Conservation (phyloP, 2,113 vertebrate species). For the Mesocricetus auratus region DNA sequence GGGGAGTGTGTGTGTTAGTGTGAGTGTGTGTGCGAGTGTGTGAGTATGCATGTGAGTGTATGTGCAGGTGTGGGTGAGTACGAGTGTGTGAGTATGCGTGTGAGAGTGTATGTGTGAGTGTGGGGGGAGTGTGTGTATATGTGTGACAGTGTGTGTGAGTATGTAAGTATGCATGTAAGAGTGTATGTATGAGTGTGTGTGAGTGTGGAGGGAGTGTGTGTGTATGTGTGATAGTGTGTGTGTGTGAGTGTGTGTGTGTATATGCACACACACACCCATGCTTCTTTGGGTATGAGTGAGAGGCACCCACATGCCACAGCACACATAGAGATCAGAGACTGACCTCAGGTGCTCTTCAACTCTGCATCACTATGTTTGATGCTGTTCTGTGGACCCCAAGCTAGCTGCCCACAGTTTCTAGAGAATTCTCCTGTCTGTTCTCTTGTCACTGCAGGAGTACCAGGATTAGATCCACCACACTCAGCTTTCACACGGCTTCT, state of each 20-base stretch:
- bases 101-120: no score
- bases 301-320: neutral
- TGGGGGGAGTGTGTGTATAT: no score
- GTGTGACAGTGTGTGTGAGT: no score
- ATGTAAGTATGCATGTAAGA: no score
- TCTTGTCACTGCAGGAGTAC: no score
- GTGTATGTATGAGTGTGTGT: neutral
- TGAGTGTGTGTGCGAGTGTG: no score
- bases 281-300: neutral
- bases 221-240: neutral
- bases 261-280: no score
- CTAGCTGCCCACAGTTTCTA: neutral
- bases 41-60: neutral
- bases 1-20: neutral
- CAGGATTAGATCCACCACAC: no score
- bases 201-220: no score
- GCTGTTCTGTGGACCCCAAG: neutral
- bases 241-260: neutral
- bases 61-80: neutral
- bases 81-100: no score
- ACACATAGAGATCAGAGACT: neutral
- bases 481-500: neutral
- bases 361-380: neutral
- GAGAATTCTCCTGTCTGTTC: neutral
- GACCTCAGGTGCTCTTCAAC: neutral